Conservation (phyloP, 2,888 invertebrate genomes). For the Apocheima hispidaria region DNA sequence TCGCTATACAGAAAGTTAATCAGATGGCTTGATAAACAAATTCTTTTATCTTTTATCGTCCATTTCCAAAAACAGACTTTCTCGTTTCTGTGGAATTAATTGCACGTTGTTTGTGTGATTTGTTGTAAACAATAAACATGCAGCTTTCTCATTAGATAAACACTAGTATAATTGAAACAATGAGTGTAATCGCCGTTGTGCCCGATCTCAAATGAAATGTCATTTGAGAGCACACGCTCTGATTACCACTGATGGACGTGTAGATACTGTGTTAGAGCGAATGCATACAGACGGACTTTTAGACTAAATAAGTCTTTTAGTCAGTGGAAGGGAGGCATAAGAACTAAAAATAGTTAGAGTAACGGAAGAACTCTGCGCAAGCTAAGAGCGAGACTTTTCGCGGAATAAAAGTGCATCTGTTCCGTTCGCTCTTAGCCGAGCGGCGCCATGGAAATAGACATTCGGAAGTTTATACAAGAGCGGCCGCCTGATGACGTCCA, state of each 20-base stretch:
- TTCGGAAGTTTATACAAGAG: too few relatives aligned
- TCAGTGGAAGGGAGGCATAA: too few relatives aligned
- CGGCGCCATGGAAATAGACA: too few relatives aligned
- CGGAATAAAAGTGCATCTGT: too few relatives aligned
- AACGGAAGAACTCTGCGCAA: too few relatives aligned
- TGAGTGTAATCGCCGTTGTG: conserved; percentile 37
- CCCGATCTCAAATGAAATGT: conserved; percentile 44
- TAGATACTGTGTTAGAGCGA: conserved; percentile 10
- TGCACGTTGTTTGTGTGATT: conserved; percentile 21
- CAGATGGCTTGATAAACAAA: background rate
- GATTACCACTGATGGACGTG: conserved; percentile 25
- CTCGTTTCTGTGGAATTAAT: conserved; percentile 25
- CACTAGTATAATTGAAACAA: conserved; percentile 34
- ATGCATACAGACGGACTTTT: too few relatives aligned
- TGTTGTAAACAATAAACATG: conserved; percentile 27
- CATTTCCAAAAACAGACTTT: conserved; percentile 28
- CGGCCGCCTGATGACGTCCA: too few relatives aligned
- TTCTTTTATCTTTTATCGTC: conserved; percentile 8
- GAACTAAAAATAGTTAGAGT: too few relatives aligned
- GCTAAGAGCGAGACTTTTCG: too few relatives aligned
- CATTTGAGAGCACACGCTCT: conserved; percentile 45
- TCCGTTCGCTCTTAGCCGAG: too few relatives aligned
- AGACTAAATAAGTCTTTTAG: too few relatives aligned
- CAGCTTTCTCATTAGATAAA: conserved; percentile 37
- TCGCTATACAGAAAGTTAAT: background rate